Evolutionary conservation across 2,113 vertebrate species (phyloP).

Genomic region (Chauna torquata): DNA sequence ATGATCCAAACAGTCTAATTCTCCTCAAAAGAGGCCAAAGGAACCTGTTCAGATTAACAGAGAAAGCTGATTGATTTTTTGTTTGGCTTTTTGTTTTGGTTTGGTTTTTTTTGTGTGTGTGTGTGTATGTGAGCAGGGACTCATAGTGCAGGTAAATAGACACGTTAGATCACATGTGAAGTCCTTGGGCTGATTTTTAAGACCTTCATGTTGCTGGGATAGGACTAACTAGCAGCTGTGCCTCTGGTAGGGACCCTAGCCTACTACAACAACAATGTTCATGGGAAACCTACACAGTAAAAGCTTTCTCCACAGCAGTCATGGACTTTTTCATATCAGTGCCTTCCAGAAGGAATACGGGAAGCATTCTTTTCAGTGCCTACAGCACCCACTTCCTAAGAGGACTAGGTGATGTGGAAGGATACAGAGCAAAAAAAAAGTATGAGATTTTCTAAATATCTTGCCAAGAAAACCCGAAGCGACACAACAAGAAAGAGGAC

Average conservation of each 20-base stretch:
- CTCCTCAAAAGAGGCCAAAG: not conserved
- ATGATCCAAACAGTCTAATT: not conserved
- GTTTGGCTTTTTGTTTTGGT: not conserved
- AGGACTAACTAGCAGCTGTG: not conserved
- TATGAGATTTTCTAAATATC: not conserved
- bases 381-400: not conserved
- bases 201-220: not conserved
- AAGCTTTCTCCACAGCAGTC: not conserved
- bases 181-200: not conserved
- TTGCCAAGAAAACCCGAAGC: not conserved
- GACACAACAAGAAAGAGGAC: not conserved
- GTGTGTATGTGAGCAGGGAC: not conserved
- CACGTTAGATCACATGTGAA: not conserved
- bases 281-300: not conserved
- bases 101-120: accelerated
- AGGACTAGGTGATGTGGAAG: not conserved
- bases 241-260: not conserved
- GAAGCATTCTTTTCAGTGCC: not conserved
- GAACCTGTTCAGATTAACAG: not conserved
- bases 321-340: not conserved
- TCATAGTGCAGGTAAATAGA: not conserved
- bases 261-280: not conserved
- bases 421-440: not conserved
- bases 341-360: not conserved
- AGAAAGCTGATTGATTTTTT: not conserved